These are phyloP conservation scores for Xanthia icteritia DNA, from an alignment of 2,888 invertebrate species.

Conservation along the genomic window DNA sequence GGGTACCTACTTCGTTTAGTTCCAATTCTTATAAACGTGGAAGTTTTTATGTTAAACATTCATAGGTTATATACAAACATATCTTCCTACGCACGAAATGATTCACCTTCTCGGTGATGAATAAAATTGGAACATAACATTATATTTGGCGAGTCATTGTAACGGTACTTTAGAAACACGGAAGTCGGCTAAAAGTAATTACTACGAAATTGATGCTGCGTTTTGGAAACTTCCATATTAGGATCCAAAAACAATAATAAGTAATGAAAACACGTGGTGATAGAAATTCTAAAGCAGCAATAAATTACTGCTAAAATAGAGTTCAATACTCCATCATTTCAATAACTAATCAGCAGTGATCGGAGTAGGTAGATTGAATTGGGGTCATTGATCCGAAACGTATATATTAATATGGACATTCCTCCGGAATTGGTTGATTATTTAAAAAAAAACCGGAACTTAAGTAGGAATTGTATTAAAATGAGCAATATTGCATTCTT, in stretches of 20 bases:
- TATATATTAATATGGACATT: too few species aligned
- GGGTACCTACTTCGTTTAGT: neutral
- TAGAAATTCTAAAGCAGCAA: neutral
- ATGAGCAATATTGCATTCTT: too few species aligned
- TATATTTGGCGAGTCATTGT: slow-evolving; percentile 70
- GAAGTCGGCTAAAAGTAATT: slow-evolving; percentile 58
- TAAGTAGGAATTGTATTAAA: too few species aligned
- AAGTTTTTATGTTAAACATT: slow-evolving; percentile 50
- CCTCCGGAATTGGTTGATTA: too few species aligned
- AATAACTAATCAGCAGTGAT: neutral
- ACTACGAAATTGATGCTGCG: slow-evolving; percentile 52
- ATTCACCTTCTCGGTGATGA: slow-evolving; percentile 70
- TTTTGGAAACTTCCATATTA: slow-evolving; percentile 44
- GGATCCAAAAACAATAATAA: slow-evolving; percentile 7
- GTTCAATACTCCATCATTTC: neutral
- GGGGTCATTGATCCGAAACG: too few species aligned
- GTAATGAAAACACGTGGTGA: neutral
- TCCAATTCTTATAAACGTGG: slow-evolving; percentile 39
- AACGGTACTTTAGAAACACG: slow-evolving; percentile 63
- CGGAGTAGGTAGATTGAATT: too few species aligned
- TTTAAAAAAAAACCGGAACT: too few species aligned
- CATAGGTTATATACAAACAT: slow-evolving; percentile 48
- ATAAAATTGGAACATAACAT: slow-evolving; percentile 62
- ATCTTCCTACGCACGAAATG: slow-evolving; percentile 70
- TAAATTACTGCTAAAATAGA: neutral